phyloP scores from a whole-genome alignment of 2,797 vertebrate genomes.

The Gymnocypris eckloni region DNA sequence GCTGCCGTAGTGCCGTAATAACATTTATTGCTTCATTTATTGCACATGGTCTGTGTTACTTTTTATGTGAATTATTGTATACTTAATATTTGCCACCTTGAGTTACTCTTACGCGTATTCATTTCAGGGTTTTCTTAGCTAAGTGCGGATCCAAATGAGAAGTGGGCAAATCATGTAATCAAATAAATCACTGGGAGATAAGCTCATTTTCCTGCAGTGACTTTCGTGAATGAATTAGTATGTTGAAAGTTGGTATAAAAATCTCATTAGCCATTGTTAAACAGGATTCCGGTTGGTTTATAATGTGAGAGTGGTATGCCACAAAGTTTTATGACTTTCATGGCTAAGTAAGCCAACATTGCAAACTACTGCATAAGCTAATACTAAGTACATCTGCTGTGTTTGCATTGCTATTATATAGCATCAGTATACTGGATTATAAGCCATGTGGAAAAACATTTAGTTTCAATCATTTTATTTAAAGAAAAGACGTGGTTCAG shows the following conservation, averaged over 20 bases:
- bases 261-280: conserved; percentile 52
- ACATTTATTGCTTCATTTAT: conserved; percentile 59
- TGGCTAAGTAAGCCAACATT: conserved; percentile 31
- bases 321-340: conserved; percentile 52
- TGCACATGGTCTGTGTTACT: conserved; percentile 47
- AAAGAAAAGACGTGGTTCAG: not conserved
- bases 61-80: conserved; percentile 60
- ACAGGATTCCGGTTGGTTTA: conserved; percentile 41
- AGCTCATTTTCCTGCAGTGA: conserved; percentile 46
- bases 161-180: conserved; percentile 40
- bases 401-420: conserved; percentile 17
- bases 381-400: conserved; percentile 30
- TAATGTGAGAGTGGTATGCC: conserved; percentile 41
- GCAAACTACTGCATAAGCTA: conserved; percentile 37
- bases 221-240: conserved; percentile 39
- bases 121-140: conserved; percentile 37
- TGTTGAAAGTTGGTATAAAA: conserved; percentile 48
- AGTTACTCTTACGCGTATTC: conserved; percentile 32
- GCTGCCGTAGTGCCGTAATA: conserved; percentile 58
- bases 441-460: not conserved
- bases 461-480: not conserved
- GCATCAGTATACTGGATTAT: not conserved
- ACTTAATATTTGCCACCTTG: conserved; percentile 53
- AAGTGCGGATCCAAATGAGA: conserved; percentile 36
- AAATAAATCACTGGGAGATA: conserved; percentile 58